phyloP scores from a whole-genome alignment of 1,140 invertebrate species.

The Leptinotarsa defecta region DNA sequence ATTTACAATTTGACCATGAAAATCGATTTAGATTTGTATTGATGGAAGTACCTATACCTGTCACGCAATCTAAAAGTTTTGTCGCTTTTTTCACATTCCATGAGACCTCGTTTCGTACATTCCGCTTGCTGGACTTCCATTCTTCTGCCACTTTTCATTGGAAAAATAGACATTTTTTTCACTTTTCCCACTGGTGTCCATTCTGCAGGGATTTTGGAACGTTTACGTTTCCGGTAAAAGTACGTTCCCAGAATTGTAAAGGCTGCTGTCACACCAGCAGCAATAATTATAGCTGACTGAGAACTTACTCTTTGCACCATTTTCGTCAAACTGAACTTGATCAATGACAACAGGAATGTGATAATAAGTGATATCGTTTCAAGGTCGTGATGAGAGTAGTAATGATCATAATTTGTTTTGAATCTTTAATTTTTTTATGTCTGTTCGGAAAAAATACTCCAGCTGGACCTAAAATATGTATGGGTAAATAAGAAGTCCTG shows the following conservation, averaged over 20 bases:
- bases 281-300: not conserved
- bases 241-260: conserved; percentile 29
- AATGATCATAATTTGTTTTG: too few species aligned
- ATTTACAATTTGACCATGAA: too few species aligned
- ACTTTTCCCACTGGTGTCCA: conserved; percentile 52
- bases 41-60: conserved; percentile 33
- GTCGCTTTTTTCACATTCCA: conserved; percentile 36
- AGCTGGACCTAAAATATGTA: too few species aligned
- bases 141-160: conserved; percentile 51
- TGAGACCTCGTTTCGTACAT: conserved; percentile 46
- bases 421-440: too few species aligned
- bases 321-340: too few species aligned
- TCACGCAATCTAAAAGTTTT: conserved; percentile 44
- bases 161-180: conserved; percentile 48
- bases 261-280: conserved; percentile 21
- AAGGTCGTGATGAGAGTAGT: too few species aligned
- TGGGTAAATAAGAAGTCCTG: too few species aligned
- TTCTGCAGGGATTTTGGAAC: conserved; percentile 27
- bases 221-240: conserved; percentile 34
- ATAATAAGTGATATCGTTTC: too few species aligned
- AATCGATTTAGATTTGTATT: too few species aligned
- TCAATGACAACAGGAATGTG: too few species aligned
- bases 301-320: not conserved
- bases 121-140: conserved; percentile 46
- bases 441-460: too few species aligned